phyloP scores from a whole-genome alignment of 2,113 vertebrate genomes.

The Antigone vipio region DNA sequence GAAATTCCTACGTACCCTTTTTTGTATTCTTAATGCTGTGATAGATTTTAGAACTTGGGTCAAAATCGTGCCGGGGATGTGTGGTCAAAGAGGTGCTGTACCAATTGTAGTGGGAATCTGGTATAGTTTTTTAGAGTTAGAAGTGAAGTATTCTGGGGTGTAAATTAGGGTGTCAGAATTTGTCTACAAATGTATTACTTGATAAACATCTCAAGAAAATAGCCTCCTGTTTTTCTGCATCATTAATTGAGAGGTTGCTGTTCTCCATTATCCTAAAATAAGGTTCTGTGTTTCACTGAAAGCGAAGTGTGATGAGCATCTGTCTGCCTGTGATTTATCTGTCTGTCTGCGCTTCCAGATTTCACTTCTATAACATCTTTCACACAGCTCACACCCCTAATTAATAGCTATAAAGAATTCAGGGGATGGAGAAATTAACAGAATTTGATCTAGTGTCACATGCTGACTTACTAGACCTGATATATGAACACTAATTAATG shows the following conservation, averaged over 20 bases:
- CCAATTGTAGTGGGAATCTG: neutral
- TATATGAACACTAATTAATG: neutral
- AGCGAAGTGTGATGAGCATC: neutral
- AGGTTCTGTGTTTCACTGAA: neutral
- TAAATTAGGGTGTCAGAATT: neutral
- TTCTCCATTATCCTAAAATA: neutral
- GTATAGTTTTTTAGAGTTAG: neutral
- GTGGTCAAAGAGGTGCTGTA: neutral
- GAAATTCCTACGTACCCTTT: fast-evolving
- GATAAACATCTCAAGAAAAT: neutral
- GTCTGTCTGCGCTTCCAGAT: neutral
- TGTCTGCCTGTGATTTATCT: neutral
- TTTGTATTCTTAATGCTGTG: no score
- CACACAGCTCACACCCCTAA: neutral
- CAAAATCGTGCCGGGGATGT: neutral
- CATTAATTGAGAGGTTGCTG: neutral
- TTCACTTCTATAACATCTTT: neutral
- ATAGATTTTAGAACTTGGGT: neutral
- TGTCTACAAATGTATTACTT: neutral
- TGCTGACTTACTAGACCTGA: neutral
- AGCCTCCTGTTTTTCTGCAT: neutral
- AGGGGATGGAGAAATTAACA: neutral
- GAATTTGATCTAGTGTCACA: neutral
- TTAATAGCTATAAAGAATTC: neutral
- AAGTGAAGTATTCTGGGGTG: neutral